Percentiles rank a stretch among this genome's conserved stretches.
Evolutionary conservation across 2,888 invertebrate species (phyloP).

Genomic region (Dichetophora obliterata): DNA sequence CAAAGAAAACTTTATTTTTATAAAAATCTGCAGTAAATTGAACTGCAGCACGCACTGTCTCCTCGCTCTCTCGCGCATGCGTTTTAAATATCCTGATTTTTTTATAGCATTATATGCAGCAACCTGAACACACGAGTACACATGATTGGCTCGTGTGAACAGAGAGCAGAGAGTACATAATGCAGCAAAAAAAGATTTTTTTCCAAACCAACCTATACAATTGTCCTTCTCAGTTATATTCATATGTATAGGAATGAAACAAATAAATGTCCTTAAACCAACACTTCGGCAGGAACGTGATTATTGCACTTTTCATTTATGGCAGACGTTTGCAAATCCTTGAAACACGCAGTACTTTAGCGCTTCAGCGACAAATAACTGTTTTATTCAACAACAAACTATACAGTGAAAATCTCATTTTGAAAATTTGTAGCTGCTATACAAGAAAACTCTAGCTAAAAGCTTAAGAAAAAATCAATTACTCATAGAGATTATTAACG

Average conservation of each 20-base stretch:
- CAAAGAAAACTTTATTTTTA: too few relatives aligned
- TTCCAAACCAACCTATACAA: neutral
- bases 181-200: conserved; percentile 19
- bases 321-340: conserved; percentile 22
- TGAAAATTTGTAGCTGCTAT: neutral
- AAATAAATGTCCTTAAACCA: conserved; percentile 1
- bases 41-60: too few relatives aligned
- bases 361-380: neutral
- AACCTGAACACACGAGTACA: neutral
- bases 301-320: conserved; percentile 26
- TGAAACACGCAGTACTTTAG: neutral
- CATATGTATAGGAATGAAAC: neutral
- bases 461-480: conserved; percentile 25
- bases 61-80: neutral
- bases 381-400: neutral
- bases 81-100: neutral
- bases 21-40: neutral
- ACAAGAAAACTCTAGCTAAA: conserved; percentile 15
- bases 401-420: neutral
- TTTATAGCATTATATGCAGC: neutral
- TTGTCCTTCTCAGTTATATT: conserved; percentile 20
- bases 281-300: neutral
- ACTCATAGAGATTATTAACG: conserved; percentile 8
- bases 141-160: neutral
- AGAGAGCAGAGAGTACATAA: neutral